Base-by-base conservation (phyloP, 1,140 invertebrate genomes). In the Diuraphis noxia region DNA sequence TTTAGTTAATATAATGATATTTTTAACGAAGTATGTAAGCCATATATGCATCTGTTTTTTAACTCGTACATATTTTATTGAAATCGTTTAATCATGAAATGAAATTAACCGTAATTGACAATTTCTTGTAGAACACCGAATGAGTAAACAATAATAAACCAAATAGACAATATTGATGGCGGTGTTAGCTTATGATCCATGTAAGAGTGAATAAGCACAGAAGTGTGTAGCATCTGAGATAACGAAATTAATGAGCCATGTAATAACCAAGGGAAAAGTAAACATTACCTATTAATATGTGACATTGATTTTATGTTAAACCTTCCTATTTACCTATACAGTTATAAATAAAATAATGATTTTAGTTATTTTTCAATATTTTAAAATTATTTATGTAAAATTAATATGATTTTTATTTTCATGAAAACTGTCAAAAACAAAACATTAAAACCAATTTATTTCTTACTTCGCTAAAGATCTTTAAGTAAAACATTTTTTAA, bases 231-330 rank as follows among this genome's bases (percentile, higher is more conserved):
- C 2, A 9, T 2, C 1, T 9, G 4, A 49, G n/a, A 86, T 86
- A 86, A 86, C n/a, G 41, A 86, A 86, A 86, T 86, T 86, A 49
- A 86, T 49, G n/a, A 86, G 41, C 49, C 19, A 6, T 36, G 43
- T 86, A 49, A 86, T 49, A 86, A 86, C 34, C 23, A 6, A 49
- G 43, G 34, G 41, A 1, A n/a, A 21, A 30, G 7, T 46, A 46
- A 34, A 21, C n/a, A 17, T 46, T 84, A 46, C 13, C 10, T 17
- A 85, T 46, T 85, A 46, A 85, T 85, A 6, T 10, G 8, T 46
- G n/a, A 85, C 82, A 46, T 43, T 34, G 5, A 23, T 46, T 43
- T 46, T 0, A 34, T 23, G 38, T n/a, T 21, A n/a, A 23, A 56
- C 3, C 4, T 77, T 34, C 23, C 52, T 56, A 56, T 23, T 56